phyloP scores from a whole-genome alignment of 2,797 vertebrate genomes.

The Uromys caudimaculatus region DNA sequence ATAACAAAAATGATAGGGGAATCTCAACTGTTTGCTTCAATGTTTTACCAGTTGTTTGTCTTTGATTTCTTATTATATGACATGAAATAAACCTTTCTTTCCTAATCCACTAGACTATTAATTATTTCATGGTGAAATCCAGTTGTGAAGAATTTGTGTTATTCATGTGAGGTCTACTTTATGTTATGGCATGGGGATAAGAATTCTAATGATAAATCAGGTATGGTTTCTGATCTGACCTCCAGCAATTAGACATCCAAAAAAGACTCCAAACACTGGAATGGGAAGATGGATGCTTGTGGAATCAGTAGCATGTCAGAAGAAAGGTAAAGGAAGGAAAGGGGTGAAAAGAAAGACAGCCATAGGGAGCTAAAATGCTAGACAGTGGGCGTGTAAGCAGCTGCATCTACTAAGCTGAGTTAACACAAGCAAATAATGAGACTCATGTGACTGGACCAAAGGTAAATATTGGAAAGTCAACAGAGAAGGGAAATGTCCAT shows the following conservation, averaged over 20 bases:
- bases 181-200: neutral
- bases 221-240: neutral
- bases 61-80: neutral
- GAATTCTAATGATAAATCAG: neutral
- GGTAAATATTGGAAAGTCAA: neutral
- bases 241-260: neutral
- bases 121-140: conserved; percentile 15
- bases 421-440: neutral
- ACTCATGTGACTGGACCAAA: neutral
- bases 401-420: neutral
- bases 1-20: neutral
- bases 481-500: neutral
- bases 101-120: conserved; percentile 33
- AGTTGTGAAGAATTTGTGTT: conserved; percentile 23
- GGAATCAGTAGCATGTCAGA: neutral
- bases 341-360: neutral
- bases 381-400: no score
- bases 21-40: conserved; percentile 22
- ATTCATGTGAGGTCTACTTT: neutral
- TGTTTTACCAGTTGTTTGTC: neutral
- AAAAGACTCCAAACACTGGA: neutral
- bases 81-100: neutral
- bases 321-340: neutral
- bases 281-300: neutral
- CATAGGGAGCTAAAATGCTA: neutral